Evolutionary conservation across 2,113 vertebrate species (phyloP), one percentile per base, ranked within the genome.

Genomic region (Panthera uncia): DNA sequence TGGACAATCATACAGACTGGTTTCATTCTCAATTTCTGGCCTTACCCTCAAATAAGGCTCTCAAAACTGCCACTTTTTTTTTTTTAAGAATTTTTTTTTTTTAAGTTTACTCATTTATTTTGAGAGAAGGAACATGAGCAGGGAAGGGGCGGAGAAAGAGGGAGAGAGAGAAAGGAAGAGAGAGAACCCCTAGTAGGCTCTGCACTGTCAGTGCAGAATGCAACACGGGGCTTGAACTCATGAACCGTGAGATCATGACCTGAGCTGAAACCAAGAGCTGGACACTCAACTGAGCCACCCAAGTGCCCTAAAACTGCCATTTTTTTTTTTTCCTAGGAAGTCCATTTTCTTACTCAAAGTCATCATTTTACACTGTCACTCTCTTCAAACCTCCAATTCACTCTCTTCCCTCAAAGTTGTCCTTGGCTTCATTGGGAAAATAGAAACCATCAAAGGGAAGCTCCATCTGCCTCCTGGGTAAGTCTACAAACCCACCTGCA

Each of bases 11-110:
- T 38, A 91, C 23, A 68, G 61, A 19, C 0, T 27, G 57, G 29
- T 36, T 97, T 84, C 18, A 38, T 41, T 74, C 84, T 82, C 55
- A 50, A 93, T 90, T 89, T 94, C 96, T 82, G n/a, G 86, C 14
- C 66, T 95, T 84, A 74, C 48, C n/a, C 45, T 41, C 61, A 78
- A 73, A 57, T 21, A 73, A 68, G 21, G 41, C 83, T 41, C 31
- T 92, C 48, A 48, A 27, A 74, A 18, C 27, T 15, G 31, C 25
- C 57, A 38, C 23, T 48, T 87, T 31, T 73, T 57, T n/a, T 48
- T 61, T 61, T 9, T 9, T 23, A 61, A 61, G 57, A 61, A 9
- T 3, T 57, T 9, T 61, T 61, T 19, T 36, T 61, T 61, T 61
- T 21, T 23, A 61, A 61, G 21, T 61, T 61, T 61, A 57, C 55